Evolutionary conservation across 2,113 vertebrate genomes (phyloP), one percentile per base, ranked within the genome.

Genomic region (Cyprinodon tularosa): DNA sequence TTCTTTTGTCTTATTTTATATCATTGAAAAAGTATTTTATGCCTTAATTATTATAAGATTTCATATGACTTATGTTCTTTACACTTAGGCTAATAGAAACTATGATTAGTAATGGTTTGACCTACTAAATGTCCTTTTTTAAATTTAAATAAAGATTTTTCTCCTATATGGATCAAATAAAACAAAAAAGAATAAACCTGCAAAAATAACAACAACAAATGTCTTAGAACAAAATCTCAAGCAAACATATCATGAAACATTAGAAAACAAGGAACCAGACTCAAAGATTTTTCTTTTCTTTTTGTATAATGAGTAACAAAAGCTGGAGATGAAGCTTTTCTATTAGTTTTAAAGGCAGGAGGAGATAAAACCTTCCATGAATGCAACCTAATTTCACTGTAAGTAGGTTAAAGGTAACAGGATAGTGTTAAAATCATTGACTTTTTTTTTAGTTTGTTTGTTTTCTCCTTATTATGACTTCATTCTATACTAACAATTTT

Each of bases 341-440:
- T 7, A 53, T 7, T 5, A 53, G 1, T 20, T 53, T 20, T 53
- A 38, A 38, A 6, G 15, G 61, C 20, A 62, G 20, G 29, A 5
- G 0, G 14, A 29, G 29, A 4, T 15, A 37, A 44, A 65, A 0
- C 6, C 13, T 74, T 6, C 17, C 53, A 11, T 60, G 12, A 62
- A 62, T 5, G 64, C 12, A n/a, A 10, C 38, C 15, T 44, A 9
- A 53, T 61, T 20, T n/a, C 0, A 48, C 82, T 76, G 0, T 83
- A 84, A 81, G 77, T 1, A 84, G 83, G 77, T 1, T 13, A 86
- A 90, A 89, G 87, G 86, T 87, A 67, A 77, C 71, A 14, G 7
- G 37, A 59, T 42, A 42, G 44, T 66, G 39, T 9, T 36, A 67
- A 22, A 59, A 68, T 77, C 5, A 71, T 39, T 44, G 68, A n/a